A percentile compares a stretch with the other conserved stretches of the same genome.
phyloP scores from a whole-genome alignment of 2,113 vertebrate species.

The Physeter macrocephalus region DNA sequence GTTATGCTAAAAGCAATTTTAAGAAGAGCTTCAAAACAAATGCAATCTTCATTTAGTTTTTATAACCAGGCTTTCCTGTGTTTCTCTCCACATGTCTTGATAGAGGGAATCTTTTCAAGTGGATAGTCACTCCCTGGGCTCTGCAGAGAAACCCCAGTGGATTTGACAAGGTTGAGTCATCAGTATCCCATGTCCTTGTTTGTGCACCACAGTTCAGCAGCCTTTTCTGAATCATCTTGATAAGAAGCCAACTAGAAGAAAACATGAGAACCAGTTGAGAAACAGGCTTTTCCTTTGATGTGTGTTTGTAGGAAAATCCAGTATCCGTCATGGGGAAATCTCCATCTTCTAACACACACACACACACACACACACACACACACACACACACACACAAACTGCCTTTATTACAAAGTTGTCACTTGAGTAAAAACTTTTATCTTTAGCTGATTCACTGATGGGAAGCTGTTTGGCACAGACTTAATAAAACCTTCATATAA shows the following conservation, averaged over 20 bases:
- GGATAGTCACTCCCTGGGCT: not conserved
- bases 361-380: not conserved
- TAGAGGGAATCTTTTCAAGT: not conserved
- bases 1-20: constrained; percentile 54
- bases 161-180: not conserved
- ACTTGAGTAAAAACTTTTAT: not conserved
- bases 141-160: not conserved
- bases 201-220: not conserved
- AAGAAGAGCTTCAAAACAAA: constrained; percentile 68
- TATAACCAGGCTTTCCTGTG: constrained; percentile 52
- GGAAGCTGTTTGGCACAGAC: not conserved
- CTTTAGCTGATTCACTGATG: not conserved
- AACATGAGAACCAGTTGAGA: not conserved
- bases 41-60: constrained; percentile 63
- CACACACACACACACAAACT: too few species aligned
- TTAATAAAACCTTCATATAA: constrained; percentile 49
- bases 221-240: not conserved
- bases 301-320: not conserved
- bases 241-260: not conserved
- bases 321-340: not conserved
- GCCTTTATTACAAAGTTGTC: not conserved
- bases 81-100: constrained; percentile 49
- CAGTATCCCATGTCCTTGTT: not conserved
- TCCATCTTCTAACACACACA: not conserved
- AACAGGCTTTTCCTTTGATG: not conserved